Percentiles rank a stretch among this genome's conserved stretches.
These are phyloP conservation scores for Aurelia sp. DNA, from an alignment of 30 jellyfish, hydroid and myxozoan species.

Conservation along the genomic window DNA sequence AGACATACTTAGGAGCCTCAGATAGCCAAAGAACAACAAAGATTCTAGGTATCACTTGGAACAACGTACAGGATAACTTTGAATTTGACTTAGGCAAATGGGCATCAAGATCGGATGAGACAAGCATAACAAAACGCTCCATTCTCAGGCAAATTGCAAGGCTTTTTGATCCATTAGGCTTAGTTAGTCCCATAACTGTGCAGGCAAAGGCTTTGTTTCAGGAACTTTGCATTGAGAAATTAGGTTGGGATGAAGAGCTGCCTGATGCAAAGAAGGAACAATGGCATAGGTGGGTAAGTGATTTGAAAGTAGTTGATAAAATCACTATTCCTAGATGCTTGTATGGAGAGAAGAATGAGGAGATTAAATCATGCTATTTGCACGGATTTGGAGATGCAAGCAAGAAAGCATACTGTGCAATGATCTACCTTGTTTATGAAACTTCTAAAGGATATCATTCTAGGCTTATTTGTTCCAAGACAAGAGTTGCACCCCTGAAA, in stretches of 20 bases:
- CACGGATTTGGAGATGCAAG: slow-evolving; percentile 47
- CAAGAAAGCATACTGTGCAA: slow-evolving; percentile 29
- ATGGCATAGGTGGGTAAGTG: slow-evolving; percentile 14
- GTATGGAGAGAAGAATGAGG: neutral
- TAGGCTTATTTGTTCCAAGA: neutral
- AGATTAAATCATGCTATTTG: neutral
- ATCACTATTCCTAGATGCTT: slow-evolving; percentile 9
- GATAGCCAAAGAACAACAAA: too few relatives aligned
- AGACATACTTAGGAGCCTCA: too few relatives aligned
- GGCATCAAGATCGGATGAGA: neutral
- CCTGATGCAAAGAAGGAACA: neutral
- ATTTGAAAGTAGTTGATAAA: neutral
- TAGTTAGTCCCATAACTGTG: slow-evolving; percentile 20
- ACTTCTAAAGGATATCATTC: neutral
- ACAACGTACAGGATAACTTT: neutral
- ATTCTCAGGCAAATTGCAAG: slow-evolving; percentile 1
- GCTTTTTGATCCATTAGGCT: slow-evolving; percentile 35
- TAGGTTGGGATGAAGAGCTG: slow-evolving; percentile 42
- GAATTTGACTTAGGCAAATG: neutral
- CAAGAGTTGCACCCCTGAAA: slow-evolving; percentile 55
- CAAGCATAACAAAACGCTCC: neutral
- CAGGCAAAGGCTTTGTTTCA: slow-evolving; percentile 31
- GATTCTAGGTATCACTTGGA: neutral
- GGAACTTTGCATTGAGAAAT: slow-evolving; percentile 21
- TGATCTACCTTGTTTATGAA: neutral